phyloP scores from a whole-genome alignment of 2,888 invertebrate genomes.

The Microctonus brassicae region DNA sequence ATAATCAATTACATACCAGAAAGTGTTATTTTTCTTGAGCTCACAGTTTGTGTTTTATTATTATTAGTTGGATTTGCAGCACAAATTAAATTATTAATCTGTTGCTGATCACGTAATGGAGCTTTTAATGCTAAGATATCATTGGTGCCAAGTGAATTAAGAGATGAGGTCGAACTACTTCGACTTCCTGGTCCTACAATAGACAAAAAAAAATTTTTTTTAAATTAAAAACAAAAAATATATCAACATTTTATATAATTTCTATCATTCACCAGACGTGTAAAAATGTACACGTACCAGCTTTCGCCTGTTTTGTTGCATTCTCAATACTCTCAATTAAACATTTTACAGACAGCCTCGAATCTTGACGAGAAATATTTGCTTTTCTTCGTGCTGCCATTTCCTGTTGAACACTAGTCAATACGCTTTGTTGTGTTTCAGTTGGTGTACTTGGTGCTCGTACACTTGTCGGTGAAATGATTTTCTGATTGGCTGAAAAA shows the following conservation, averaged over 20 bases:
- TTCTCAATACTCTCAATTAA: slow-evolving; percentile 93
- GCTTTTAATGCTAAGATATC: slow-evolving; percentile 64
- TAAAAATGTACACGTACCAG: slow-evolving; percentile 61
- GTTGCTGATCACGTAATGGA: slow-evolving; percentile 66
- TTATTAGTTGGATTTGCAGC: slow-evolving; percentile 64
- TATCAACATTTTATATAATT: too few species aligned
- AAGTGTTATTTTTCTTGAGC: slow-evolving; percentile 57
- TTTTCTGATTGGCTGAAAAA: slow-evolving; percentile 63
- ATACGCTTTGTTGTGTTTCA: slow-evolving; percentile 72
- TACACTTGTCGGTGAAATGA: slow-evolving; percentile 60
- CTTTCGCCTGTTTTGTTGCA: slow-evolving; percentile 81
- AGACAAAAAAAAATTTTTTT: slow-evolving; percentile 6
- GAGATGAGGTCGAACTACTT: slow-evolving; percentile 76
- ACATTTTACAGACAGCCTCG: slow-evolving; percentile 89
- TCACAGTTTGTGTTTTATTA: slow-evolving; percentile 62
- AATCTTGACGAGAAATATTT: slow-evolving; percentile 76
- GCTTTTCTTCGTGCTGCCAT: slow-evolving; percentile 74
- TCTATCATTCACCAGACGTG: not conserved
- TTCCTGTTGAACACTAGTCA: slow-evolving; percentile 74
- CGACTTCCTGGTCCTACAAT: slow-evolving; percentile 72
- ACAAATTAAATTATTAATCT: slow-evolving; percentile 65
- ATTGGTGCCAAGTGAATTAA: slow-evolving; percentile 65
- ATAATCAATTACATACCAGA: slow-evolving; percentile 55
- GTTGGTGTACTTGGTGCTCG: slow-evolving; percentile 67
- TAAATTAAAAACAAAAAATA: not conserved